Base-by-base conservation (phyloP, 2,888 invertebrate species). In the Spilarctia lutea region DNA sequence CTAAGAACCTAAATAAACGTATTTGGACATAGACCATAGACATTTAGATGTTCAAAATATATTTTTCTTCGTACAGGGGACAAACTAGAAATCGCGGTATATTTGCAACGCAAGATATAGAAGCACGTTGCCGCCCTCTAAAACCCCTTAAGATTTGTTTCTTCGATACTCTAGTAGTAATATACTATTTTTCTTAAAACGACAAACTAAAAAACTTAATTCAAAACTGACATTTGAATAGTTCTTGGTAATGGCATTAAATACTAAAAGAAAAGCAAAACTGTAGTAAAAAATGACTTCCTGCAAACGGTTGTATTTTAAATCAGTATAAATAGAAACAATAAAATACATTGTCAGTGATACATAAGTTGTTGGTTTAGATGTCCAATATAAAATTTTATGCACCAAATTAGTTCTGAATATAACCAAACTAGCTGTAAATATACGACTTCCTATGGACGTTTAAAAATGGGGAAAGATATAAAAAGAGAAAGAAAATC, bases 341-440 rank as follows among this genome's bases (percentile, higher is more conserved):
- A 92, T 93, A 92, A 93, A 92, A 90, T 87, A 90, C 87, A 90
- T 88, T 90, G 91, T 90, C 89, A 90, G 85, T 82, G 88, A 86
- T 84, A 85, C 83, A 86, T 87, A 86, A 82, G 69, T 83, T 85
- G 80, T 86, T 84, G 79, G 82, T 90, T 87, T 87, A 87, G 87
- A 87, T 73, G 76, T 80, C 86, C 87, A 88, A 88, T 89, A 90
- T 90, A 91, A 90, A 90, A 87, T 92, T 91, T 91, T 91, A 92
- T 92, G 87, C 88, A 89, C 88, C 90, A 92, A 93, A 94, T 94
- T 93, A 92, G 93, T 94, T 94, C 93, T 86, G 93, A 93, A 92
- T 87, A 87, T 84, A 87, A 74, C 82, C 69, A 82, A 86, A 87
- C 84, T 86, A 81, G 81, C 81, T 86, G 81, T 85, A 86, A 89